A percentile compares a stretch with the other conserved stretches of the same genome.
Conservation (phyloP, 2,797 vertebrate species). For the Tapera naevia region DNA sequence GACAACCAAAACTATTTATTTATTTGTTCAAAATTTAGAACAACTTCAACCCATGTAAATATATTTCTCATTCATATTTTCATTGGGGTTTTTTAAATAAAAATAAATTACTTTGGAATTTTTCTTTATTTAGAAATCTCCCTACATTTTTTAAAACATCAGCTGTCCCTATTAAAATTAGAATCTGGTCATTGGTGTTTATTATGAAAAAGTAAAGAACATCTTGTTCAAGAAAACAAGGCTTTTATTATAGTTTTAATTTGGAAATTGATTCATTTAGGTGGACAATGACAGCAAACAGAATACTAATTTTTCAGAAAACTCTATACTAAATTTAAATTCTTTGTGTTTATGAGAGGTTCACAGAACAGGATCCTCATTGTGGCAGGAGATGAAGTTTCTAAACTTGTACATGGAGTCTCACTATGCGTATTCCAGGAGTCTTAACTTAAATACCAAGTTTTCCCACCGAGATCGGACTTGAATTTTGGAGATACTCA, state of each 20-base stretch:
- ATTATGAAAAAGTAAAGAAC: not conserved
- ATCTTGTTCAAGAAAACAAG: not conserved
- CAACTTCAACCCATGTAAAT: not conserved
- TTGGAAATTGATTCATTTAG: not conserved
- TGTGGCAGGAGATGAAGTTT: not conserved
- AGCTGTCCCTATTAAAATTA: not conserved
- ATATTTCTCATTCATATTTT: not conserved
- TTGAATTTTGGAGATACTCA: not conserved
- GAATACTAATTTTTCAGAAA: not conserved
- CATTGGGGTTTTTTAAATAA: not conserved
- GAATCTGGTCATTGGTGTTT: not conserved
- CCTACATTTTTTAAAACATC: not conserved
- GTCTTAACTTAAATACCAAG: not conserved
- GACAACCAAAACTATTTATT: not conserved
- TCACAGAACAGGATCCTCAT: not conserved
- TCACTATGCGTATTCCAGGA: not conserved
- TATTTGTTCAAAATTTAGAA: not conserved
- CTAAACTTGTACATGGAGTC: not conserved
- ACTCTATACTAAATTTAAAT: not conserved
- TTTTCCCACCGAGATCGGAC: not conserved
- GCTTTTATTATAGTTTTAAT: not conserved
- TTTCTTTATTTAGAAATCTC: not conserved
- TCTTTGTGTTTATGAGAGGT: not conserved
- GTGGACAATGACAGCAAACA: not conserved
- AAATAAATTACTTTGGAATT: not conserved